Evolutionary conservation across 2,113 vertebrate genomes (phyloP).

Genomic region (Brachypodius melanocephalos): DNA sequence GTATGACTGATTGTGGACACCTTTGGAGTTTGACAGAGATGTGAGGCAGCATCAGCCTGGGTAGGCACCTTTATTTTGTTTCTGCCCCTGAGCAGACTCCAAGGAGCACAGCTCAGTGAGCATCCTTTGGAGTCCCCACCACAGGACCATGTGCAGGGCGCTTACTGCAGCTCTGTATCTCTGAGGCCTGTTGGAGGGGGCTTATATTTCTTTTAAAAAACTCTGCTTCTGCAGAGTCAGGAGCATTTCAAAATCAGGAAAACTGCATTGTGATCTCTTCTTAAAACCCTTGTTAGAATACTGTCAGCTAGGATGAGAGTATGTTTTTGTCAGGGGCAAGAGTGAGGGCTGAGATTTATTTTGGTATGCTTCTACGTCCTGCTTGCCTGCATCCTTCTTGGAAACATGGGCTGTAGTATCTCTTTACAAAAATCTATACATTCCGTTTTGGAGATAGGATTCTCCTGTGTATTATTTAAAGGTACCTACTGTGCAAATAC

Average conservation of each 20-base stretch:
- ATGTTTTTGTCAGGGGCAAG: not conserved
- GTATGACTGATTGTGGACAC: not conserved
- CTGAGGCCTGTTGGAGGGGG: not conserved
- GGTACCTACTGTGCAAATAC: not conserved
- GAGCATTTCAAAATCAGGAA: not conserved
- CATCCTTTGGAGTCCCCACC: not conserved
- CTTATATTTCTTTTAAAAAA: not conserved
- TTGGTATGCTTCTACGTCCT: not conserved
- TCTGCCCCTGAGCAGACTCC: not conserved
- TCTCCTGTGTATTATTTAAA: not conserved
- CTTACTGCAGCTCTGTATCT: rapidly evolving
- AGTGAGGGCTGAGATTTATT: not conserved
- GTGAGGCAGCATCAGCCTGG: not conserved
- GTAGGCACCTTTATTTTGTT: not conserved
- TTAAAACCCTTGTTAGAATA: slow-evolving; percentile 2
- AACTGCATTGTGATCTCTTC: not conserved
- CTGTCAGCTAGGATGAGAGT: not conserved
- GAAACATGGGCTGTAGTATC: not conserved
- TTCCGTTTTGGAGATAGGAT: not conserved
- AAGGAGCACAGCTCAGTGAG: not conserved
- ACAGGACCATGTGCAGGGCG: not conserved
- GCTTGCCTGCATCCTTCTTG: not conserved
- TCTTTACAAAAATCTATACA: not conserved
- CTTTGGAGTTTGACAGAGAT: not conserved
- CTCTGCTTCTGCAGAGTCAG: not conserved